A percentile compares a stretch with the other conserved stretches of the same genome.
Conservation (phyloP, 2,888 invertebrate genomes). For the Dicranocentrus wangi region DNA sequence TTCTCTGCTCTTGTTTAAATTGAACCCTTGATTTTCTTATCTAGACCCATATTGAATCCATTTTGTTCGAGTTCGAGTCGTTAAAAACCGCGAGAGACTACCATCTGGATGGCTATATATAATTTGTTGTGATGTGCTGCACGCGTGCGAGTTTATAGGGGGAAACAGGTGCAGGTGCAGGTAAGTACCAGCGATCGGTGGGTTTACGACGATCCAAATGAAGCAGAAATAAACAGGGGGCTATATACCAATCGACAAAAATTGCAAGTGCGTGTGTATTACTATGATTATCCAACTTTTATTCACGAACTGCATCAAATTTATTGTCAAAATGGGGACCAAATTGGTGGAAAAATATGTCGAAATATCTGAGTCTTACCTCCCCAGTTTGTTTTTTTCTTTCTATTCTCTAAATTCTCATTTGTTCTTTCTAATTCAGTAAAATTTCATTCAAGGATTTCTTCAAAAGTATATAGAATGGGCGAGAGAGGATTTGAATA, state of each 20-base stretch:
- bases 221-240: constrained; percentile 16
- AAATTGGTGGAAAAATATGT: constrained; percentile 22
- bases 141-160: neutral
- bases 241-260: neutral
- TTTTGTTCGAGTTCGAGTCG: constrained; percentile 1
- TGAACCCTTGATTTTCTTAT: constrained; percentile 39
- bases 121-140: neutral
- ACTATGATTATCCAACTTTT: constrained; percentile 50
- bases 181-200: constrained; percentile 11
- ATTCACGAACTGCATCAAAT: constrained; percentile 50
- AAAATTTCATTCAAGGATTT: constrained; percentile 29
- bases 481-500: neutral
- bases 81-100: neutral
- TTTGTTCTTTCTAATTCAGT: constrained; percentile 8
- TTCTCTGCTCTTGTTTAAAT: constrained; percentile 37
- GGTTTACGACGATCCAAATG: constrained; percentile 34
- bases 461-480: neutral
- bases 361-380: constrained; percentile 19
- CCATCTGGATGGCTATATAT: neutral
- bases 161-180: constrained; percentile 5
- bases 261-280: constrained; percentile 12
- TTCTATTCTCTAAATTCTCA: no score
- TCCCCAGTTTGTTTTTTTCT: neutral
- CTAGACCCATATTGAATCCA: neutral
- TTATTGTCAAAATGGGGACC: constrained; percentile 45